Percentiles rank a stretch among this genome's conserved stretches.
These are phyloP conservation scores for Halesus radiatus DNA, from an alignment of 1,140 invertebrate genomes.

Conservation along the genomic window DNA sequence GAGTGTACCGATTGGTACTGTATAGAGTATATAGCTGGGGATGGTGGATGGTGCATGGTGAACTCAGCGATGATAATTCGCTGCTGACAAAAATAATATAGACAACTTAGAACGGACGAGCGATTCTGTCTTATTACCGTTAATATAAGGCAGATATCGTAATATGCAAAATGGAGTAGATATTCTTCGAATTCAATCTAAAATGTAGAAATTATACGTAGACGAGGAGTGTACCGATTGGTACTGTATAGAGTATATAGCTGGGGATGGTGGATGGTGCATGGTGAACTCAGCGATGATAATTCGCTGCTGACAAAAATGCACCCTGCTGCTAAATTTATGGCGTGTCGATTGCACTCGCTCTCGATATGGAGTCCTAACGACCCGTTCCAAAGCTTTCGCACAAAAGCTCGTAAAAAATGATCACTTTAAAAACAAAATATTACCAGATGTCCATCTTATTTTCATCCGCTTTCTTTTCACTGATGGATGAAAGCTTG, in stretches of 20 bases:
- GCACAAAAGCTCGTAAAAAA: too few species aligned
- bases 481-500: too few species aligned
- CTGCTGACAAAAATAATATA: constrained; percentile 17
- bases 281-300: neutral
- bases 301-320: constrained; percentile 42
- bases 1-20: too few species aligned
- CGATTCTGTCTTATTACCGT: neutral
- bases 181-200: neutral
- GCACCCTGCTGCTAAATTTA: constrained; percentile 51
- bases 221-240: too few species aligned
- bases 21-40: neutral
- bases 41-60: constrained; percentile 3
- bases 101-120: constrained; percentile 5
- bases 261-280: neutral
- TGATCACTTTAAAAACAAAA: neutral
- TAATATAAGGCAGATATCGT: neutral
- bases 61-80: neutral
- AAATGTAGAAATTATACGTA: too few species aligned
- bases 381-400: too few species aligned
- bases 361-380: neutral
- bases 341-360: constrained; percentile 49
- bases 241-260: too few species aligned
- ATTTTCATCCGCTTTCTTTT: too few species aligned
- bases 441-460: neutral
- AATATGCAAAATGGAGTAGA: neutral